Conservation (phyloP, 2,888 invertebrate genomes). For the Notodonta dromedarius region DNA sequence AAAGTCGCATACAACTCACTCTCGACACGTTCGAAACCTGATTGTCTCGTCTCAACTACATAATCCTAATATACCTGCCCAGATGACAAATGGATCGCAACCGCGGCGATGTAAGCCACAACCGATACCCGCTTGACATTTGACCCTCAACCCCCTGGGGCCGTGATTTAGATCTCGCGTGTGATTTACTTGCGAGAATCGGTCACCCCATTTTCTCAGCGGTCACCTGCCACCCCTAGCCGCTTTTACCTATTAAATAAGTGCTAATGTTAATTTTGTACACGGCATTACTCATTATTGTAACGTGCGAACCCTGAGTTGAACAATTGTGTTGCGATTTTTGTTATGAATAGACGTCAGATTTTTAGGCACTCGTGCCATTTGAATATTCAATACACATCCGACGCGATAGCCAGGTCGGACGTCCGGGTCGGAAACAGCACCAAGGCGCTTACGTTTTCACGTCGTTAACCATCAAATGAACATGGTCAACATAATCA, state of each 20-base stretch:
- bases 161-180: slow-evolving; percentile 57
- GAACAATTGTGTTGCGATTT: neutral
- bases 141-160: slow-evolving; percentile 30
- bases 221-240: slow-evolving; percentile 44
- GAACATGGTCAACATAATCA: too few species aligned
- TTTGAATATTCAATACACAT: too few species aligned
- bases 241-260: slow-evolving; percentile 32
- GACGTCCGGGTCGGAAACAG: too few species aligned
- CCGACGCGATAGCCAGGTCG: too few species aligned
- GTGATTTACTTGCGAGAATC: slow-evolving; percentile 34
- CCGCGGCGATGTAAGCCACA: neutral
- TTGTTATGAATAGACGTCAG: too few species aligned
- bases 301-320: slow-evolving; percentile 3
- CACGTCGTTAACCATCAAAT: too few species aligned
- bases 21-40: neutral
- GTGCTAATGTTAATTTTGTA: slow-evolving; percentile 23
- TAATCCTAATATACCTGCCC: too few species aligned
- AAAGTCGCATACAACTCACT: neutral
- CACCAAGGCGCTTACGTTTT: too few species aligned
- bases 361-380: too few species aligned
- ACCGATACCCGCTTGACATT: slow-evolving; percentile 7
- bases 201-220: slow-evolving; percentile 54
- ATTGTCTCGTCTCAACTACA: too few species aligned
- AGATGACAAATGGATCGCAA: too few species aligned
- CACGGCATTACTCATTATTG: slow-evolving; percentile 16